Conservation (phyloP, 2,797 vertebrate species). For the Coendou prehensilis region DNA sequence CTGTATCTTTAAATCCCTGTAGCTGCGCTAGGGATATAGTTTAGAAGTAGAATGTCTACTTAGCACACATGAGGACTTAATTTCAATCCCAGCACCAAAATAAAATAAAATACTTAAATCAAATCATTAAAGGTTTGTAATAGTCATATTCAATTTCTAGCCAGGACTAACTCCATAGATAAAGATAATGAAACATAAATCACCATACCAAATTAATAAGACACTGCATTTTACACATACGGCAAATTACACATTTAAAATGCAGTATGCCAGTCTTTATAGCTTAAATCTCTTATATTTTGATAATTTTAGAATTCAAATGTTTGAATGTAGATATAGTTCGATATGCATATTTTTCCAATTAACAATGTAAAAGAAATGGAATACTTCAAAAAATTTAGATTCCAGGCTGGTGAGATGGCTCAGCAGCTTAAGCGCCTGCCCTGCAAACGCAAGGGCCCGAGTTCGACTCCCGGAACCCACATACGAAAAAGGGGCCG, state of each 20-base stretch:
- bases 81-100: not conserved
- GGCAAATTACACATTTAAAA: slow-evolving; percentile 42
- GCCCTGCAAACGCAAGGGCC: too few relatives aligned
- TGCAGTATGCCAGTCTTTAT: not conserved
- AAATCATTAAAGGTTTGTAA: slow-evolving; percentile 43
- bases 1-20: not conserved
- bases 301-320: slow-evolving; percentile 44
- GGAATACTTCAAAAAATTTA: not conserved
- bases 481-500: too few relatives aligned
- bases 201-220: slow-evolving; percentile 40
- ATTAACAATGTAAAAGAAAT: slow-evolving; percentile 27
- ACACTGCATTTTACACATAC: slow-evolving; percentile 32
- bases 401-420: too few relatives aligned
- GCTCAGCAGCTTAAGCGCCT: too few relatives aligned
- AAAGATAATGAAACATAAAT: slow-evolving; percentile 55
- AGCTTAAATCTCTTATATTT: not conserved
- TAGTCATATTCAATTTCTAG: slow-evolving; percentile 34
- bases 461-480: too few relatives aligned
- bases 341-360: slow-evolving; percentile 12
- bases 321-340: not conserved
- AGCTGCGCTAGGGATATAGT: not conserved
- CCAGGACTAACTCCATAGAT: slow-evolving; percentile 7
- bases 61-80: not conserved
- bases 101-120: not conserved
- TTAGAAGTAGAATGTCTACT: not conserved